Percentiles rank a stretch among this genome's conserved stretches.
phyloP scores from a whole-genome alignment of 2,113 vertebrate genomes.

The Sturnus vulgaris region DNA sequence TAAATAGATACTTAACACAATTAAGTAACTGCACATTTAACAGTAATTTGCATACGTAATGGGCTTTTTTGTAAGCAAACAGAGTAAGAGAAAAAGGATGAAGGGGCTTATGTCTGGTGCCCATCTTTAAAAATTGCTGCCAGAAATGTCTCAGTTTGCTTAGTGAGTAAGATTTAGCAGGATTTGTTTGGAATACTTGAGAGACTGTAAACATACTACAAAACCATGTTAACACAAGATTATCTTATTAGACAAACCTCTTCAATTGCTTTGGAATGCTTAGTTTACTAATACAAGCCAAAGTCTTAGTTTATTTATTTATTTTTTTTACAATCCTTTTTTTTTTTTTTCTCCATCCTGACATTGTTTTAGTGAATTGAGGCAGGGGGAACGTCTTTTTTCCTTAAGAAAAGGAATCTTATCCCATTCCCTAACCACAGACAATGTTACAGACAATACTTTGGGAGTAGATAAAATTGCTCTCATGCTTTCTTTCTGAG shows the following conservation, averaged over 20 bases:
- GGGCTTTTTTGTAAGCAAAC: not conserved
- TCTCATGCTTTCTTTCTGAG: constrained; percentile 43
- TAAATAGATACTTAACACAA: not conserved
- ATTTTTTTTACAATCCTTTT: not conserved
- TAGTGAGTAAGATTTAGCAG: constrained; percentile 17
- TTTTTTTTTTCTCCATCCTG: not conserved
- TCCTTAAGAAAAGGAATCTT: not conserved
- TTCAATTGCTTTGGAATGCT: constrained; percentile 50
- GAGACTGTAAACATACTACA: constrained; percentile 44
- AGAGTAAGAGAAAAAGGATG: not conserved
- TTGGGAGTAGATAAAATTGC: constrained; percentile 36
- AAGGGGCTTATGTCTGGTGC: not conserved
- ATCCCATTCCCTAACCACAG: constrained; percentile 43
- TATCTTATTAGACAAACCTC: constrained; percentile 40
- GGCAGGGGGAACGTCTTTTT: not conserved
- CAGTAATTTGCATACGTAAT: not conserved
- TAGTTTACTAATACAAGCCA: constrained; percentile 21
- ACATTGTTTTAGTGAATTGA: not conserved
- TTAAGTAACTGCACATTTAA: not conserved
- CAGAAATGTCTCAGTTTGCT: not conserved
- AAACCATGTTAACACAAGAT: constrained; percentile 32
- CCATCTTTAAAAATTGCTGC: not conserved
- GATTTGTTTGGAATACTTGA: constrained; percentile 47
- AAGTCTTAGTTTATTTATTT: not conserved
- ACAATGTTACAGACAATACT: constrained; percentile 42